Evolutionary conservation across 2,888 invertebrate species (phyloP), one percentile per base, ranked within the genome.

Genomic region (Sericinus montela): DNA sequence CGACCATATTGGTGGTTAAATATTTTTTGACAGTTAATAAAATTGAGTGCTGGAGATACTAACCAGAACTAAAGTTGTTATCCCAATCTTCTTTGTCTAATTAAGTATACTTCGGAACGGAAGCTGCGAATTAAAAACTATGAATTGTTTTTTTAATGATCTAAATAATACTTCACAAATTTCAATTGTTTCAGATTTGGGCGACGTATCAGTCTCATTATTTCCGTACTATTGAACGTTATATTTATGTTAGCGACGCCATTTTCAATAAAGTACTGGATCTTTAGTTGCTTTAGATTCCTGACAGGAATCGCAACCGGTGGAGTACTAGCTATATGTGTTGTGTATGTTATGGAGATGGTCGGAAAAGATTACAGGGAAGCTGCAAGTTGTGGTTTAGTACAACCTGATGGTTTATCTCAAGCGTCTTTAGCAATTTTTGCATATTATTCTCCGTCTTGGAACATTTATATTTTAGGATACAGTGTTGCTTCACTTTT

Each of bases 221-320:
- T 88, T 25, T 92, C 94, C 1, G 91, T 94, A 3, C 67, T 92
- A 4, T 73, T 93, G 36, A 93, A 94, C 71, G 80, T 93, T 3
- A 62, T 90, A 9, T 89, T 92, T 16, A 94, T 94, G 56, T 80
- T 93, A 10, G 83, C 87, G 0, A 91, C 93, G 13, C 91, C 93
- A 0, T 84, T 93, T 35, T 90, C 92, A 0, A 91, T 93, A 1
- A 91, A 90, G 35, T 80, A 67, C 49, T 77, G 75, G 74, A 62
- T 60, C 0, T 93, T 94, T 57, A 85, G 92, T 32, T 38, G 90
- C 0, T 77, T 93, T 44, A 61, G 95, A 55, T 93, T 94, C 62
- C 68, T 93, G 10, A 89, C 91, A 7, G 95, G 94, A 0, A 68
- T 93, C 34, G 93, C 93, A 1, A 93, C 93, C 4, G 94, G 94